Percentiles rank a stretch among this genome's conserved stretches.
Evolutionary conservation across 2,113 vertebrate genomes (phyloP).

Genomic region (Emydura subglobosa): DNA sequence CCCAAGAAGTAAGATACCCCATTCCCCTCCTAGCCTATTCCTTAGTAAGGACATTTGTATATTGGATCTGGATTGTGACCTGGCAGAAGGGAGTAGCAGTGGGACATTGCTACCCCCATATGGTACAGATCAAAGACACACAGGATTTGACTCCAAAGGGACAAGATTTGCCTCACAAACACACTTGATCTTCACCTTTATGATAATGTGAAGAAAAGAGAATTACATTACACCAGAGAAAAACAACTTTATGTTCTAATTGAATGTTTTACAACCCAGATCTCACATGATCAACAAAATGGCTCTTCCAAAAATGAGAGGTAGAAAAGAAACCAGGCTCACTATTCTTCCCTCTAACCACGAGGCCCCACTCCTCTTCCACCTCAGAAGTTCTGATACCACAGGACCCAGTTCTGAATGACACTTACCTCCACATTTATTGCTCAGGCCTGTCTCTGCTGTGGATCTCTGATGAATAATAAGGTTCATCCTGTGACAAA

Average conservation of each 20-base stretch:
- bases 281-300: background rate
- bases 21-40: too few relatives aligned
- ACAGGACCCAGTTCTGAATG: too few relatives aligned
- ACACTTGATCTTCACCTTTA: background rate
- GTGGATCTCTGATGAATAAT: background rate
- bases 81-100: too few relatives aligned
- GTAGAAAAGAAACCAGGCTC: background rate
- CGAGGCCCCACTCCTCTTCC: background rate
- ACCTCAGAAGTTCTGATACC: background rate
- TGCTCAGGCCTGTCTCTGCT: background rate
- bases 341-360: too few relatives aligned
- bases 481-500: background rate
- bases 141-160: background rate
- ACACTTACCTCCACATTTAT: background rate
- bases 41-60: too few relatives aligned
- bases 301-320: background rate
- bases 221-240: background rate
- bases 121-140: background rate
- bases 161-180: background rate
- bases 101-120: background rate
- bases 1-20: too few relatives aligned
- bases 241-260: background rate
- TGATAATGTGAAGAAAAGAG: background rate
- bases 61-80: too few relatives aligned
- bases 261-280: background rate